Percentiles rank a stretch among this genome's conserved stretches.
phyloP scores from a whole-genome alignment of 2,797 vertebrate genomes.

The Pangasius larnaudii region DNA sequence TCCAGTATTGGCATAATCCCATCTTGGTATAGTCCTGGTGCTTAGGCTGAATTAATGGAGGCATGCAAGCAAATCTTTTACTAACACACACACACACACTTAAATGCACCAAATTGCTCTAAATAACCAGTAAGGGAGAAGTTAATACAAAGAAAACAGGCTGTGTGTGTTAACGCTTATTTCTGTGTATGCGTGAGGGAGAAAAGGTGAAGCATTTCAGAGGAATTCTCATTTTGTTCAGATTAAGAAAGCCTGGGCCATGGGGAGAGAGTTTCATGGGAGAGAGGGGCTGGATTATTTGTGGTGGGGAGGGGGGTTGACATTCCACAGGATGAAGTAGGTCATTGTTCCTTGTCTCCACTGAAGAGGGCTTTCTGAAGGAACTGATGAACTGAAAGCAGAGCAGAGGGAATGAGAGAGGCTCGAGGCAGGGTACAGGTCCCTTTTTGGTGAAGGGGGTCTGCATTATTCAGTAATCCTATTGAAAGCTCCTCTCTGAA shows the following conservation, averaged over 20 bases:
- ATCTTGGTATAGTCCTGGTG: not conserved
- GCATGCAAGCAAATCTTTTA: not conserved
- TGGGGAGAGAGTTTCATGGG: slow-evolving; percentile 60
- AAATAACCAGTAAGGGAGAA: slow-evolving; percentile 24
- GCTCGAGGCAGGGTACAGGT: slow-evolving; percentile 68
- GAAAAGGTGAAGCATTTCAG: slow-evolving; percentile 69
- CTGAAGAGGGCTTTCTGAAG: slow-evolving; percentile 80
- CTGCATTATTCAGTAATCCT: slow-evolving; percentile 82
- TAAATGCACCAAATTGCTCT: not conserved
- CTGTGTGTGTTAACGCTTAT: not conserved
- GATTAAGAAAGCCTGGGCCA: slow-evolving; percentile 72
- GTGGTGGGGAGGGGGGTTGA: slow-evolving; percentile 62
- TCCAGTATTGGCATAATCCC: not conserved
- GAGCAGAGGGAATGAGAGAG: slow-evolving; percentile 65
- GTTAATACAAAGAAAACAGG: slow-evolving; percentile 29
- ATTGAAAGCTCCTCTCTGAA: slow-evolving; percentile 79
- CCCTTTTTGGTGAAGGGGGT: slow-evolving; percentile 63
- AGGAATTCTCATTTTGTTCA: slow-evolving; percentile 81
- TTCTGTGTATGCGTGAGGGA: slow-evolving; percentile 43
- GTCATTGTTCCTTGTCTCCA: slow-evolving; percentile 81
- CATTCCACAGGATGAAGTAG: slow-evolving; percentile 85
- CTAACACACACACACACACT: not conserved
- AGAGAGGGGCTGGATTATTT: slow-evolving; percentile 63
- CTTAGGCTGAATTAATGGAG: not conserved
- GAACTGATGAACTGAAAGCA: slow-evolving; percentile 82